phyloP scores from a whole-genome alignment of 2,888 invertebrate genomes.

The Clitarchus hookeri region DNA sequence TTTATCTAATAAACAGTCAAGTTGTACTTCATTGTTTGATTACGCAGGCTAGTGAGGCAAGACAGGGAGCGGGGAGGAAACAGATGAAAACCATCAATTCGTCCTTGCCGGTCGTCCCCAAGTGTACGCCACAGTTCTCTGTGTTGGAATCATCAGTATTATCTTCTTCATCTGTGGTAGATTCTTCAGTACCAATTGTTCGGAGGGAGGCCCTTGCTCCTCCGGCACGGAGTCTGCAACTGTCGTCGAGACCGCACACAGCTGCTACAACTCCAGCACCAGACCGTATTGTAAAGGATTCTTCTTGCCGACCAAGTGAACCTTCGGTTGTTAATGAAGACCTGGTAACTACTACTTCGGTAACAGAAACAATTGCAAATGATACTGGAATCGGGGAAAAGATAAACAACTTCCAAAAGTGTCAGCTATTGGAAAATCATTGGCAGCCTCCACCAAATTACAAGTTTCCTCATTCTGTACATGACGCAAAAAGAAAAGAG shows the following conservation, averaged over 20 bases:
- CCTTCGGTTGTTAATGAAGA: background rate
- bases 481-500: constrained; percentile 34
- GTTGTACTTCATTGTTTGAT: background rate
- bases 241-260: background rate
- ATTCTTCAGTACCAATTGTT: background rate
- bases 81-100: background rate
- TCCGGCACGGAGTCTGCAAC: too few relatives aligned
- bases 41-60: background rate
- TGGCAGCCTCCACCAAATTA: constrained; percentile 38
- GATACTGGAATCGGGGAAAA: background rate
- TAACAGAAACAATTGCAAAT: background rate
- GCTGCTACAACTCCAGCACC: background rate
- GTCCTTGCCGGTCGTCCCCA: background rate
- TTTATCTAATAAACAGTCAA: too few relatives aligned
- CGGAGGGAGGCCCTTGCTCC: background rate
- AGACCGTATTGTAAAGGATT: background rate
- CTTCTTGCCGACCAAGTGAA: background rate
- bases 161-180: background rate
- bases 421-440: constrained; percentile 22
- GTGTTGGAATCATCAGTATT: too few relatives aligned
- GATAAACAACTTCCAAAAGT: background rate
- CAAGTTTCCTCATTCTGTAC: constrained; percentile 38
- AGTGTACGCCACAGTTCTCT: background rate
- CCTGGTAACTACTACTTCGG: background rate
- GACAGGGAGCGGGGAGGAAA: background rate